Evolutionary conservation across 92 coral and sea anemone species (phyloP).

Genomic region (Hydrozoanthus gracilis): DNA sequence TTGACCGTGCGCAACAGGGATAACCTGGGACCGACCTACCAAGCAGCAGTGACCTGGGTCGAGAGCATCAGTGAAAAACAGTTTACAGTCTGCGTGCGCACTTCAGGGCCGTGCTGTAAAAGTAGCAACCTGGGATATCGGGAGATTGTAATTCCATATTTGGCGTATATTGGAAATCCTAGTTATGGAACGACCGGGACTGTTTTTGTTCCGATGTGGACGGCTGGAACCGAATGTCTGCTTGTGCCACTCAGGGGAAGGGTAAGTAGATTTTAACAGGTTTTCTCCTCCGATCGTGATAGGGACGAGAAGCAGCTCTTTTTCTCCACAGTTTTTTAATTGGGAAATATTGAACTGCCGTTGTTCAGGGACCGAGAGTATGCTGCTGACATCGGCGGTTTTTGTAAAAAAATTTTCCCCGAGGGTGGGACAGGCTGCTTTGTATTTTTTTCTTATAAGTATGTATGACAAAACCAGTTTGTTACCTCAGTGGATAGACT

Average conservation of each 20-base stretch:
- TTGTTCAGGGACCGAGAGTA: too few species aligned
- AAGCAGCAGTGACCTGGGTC: constrained; percentile 84
- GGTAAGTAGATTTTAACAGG: constrained; percentile 40
- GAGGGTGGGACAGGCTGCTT: too few species aligned
- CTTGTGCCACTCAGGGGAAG: constrained; percentile 48
- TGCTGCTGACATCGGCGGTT: too few species aligned
- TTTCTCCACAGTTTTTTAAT: too few species aligned
- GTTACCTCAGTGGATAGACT: too few species aligned
- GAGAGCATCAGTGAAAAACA: constrained; percentile 54
- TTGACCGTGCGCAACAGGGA: constrained; percentile 71
- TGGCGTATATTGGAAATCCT: constrained; percentile 60
- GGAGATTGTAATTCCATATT: constrained; percentile 59
- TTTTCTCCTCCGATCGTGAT: too few species aligned
- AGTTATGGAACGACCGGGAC: constrained; percentile 44
- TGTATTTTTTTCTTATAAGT: too few species aligned
- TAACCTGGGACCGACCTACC: constrained; percentile 61
- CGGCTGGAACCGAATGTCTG: constrained; percentile 62
- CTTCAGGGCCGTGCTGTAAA: constrained; percentile 68
- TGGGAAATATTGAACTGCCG: too few species aligned
- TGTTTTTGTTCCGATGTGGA: constrained; percentile 40
- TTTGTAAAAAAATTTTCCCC: too few species aligned
- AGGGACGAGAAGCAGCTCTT: too few species aligned
- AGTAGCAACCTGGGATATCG: constrained; percentile 59
- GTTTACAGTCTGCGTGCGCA: constrained; percentile 67
- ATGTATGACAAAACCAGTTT: too few species aligned